Evolutionary conservation across 1,140 invertebrate species (phyloP), one percentile per base, ranked within the genome.

Genomic region (Drosophila azteca): DNA sequence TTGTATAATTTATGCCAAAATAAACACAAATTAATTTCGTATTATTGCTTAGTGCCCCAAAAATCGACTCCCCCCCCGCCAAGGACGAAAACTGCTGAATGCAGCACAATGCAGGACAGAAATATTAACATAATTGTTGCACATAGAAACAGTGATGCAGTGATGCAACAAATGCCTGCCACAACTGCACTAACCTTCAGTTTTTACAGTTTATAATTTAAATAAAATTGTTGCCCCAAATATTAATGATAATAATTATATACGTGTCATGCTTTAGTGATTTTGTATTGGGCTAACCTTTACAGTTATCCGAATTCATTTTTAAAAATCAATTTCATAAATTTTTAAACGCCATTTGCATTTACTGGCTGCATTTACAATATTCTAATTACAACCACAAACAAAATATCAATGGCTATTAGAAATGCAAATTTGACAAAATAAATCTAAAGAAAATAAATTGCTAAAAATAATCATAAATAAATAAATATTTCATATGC

Each of bases 11-110:
- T 87, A 82, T 88, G 82, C 82, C 35, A 54, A 78, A 82, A 85
- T 88, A 78, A 85, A 85, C 82, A 85, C 62, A 72, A 88, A 79
- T 88, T 88, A 88, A 79, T 68, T 88, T 67, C 72, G 59, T 64
- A 83, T 76, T 67, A 60, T 70, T 52, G 63, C 54, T 46, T 35
- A 53, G 57, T 76, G 54, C 31, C 50, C 51, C 65, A n/a, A n/a
- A n/a, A n/a, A n/a, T n/a, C n/a, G n/a, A n/a, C n/a, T n/a, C n/a
- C n/a, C n/a, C n/a, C n/a, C n/a, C n/a, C n/a, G n/a, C n/a, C n/a
- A 70, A 75, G 31, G 57, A 59, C 58, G 20, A 53, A 22, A 78
- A 76, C 49, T 65, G 50, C 54, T 67, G 63, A 52, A 26, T 20
- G 17, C 26, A 45, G 17, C 43, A 26, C 39, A 59, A 64, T 22